Evolutionary conservation across 2,113 vertebrate genomes (phyloP), one percentile per base, ranked within the genome.

Genomic region (Riparia riparia): DNA sequence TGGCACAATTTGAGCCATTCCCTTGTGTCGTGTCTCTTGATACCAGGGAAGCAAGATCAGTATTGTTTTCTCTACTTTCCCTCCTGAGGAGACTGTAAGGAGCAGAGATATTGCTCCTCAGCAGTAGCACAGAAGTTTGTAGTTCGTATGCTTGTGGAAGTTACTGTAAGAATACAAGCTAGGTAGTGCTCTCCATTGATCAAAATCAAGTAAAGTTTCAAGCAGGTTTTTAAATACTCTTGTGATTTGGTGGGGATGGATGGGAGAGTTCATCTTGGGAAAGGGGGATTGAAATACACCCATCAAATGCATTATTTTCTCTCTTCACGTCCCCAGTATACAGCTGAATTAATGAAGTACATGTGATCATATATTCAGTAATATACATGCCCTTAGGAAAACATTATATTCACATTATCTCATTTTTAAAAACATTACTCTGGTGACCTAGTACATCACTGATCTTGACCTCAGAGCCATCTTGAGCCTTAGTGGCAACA

Each of bases 21-120:
- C 17, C 19, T 19, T 0, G 0, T 2, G 2, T 72, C 17, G 17
- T 72, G 4, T 42, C 53, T 9, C 25, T 32, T 8, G 6, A 15
- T 72, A 20, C 3, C 10, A 49, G 17, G n/a, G 17, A 65, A 31
- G 9, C 6, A 65, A 61, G 17, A 3, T n/a, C 39, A 42, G 49
- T 71, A 20, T 22, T 0, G 0, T 29, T 45, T 20, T 83, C 9
- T 39, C 25, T 20, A 0, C 17, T n/a, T 76, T 11, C 7, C 21
- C 19, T 76, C 21, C 10, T 57, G 16, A 32, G 21, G 47, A 76
- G n/a, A 34, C 17, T 57, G 7, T 24, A 14, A 28, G n/a, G 42
- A 63, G 47, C 69, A 51, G 4, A 51, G 41, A 32, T 18, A 3
- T 8, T 81, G 5, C 25, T 24, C 58, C 21, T 81, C 29, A 70